Evolutionary conservation across 1,140 invertebrate genomes (phyloP).

Genomic region (Colletes gigas): DNA sequence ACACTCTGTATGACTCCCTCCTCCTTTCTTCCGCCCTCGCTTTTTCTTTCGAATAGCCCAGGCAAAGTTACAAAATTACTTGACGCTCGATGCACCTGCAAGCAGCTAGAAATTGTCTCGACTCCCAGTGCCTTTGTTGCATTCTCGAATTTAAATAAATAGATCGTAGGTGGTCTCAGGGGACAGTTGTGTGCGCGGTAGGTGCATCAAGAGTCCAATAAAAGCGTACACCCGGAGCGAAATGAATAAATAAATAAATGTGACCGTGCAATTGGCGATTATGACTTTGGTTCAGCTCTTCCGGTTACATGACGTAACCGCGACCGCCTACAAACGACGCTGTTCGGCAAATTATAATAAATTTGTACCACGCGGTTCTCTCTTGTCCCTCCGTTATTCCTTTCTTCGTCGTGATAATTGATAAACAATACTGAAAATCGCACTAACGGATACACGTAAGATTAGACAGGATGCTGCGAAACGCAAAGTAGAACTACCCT

Average conservation of each 20-base stretch:
- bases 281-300: constrained; percentile 40
- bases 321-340: constrained; percentile 15
- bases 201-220: constrained; percentile 16
- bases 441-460: constrained; percentile 30
- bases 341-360: background rate
- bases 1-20: background rate
- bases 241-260: constrained; percentile 45
- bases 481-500: no score
- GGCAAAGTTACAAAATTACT: constrained; percentile 50
- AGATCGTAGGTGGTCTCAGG: background rate
- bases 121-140: background rate
- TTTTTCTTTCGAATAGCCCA: constrained; percentile 25
- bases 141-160: background rate
- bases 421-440: constrained; percentile 35
- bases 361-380: background rate
- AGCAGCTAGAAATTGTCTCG: no score
- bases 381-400: background rate
- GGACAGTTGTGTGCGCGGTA: background rate
- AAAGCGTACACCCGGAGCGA: constrained; percentile 40
- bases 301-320: constrained; percentile 11
- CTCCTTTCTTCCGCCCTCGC: background rate
- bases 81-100: background rate
- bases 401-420: no score
- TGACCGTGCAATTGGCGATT: constrained; percentile 39
- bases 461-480: constrained; percentile 25